A percentile compares a stretch with the other conserved stretches of the same genome.
Conservation (phyloP, 2,888 invertebrate genomes). For the Perdita meconis region DNA sequence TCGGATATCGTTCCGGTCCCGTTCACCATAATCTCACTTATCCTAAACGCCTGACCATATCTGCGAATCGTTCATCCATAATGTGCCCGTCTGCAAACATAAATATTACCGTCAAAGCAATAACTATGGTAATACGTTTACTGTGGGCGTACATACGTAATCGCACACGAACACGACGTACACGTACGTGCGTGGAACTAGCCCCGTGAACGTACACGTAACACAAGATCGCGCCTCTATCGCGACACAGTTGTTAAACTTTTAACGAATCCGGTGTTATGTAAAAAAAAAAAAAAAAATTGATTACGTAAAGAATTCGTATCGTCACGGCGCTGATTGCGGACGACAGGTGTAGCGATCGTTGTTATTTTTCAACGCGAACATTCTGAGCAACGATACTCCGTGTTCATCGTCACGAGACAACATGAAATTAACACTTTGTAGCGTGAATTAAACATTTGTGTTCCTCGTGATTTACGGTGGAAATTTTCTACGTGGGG, state of each 20-base stretch:
- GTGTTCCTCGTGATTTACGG: background rate
- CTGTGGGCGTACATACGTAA: conserved; percentile 66
- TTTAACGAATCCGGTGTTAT: conserved; percentile 19
- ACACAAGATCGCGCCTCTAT: conserved; percentile 5
- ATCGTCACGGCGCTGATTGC: background rate
- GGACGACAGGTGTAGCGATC: no score
- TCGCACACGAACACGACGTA: conserved; percentile 30
- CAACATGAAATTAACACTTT: conserved; percentile 1
- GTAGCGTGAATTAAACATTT: background rate
- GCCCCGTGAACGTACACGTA: background rate
- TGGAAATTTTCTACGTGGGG: background rate
- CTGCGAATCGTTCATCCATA: conserved; percentile 63
- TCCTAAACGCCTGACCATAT: conserved; percentile 59
- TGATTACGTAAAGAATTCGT: conserved; percentile 27
- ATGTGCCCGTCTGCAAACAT: conserved; percentile 57
- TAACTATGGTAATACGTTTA: conserved; percentile 72
- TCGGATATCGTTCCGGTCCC: conserved; percentile 10
- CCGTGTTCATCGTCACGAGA: background rate
- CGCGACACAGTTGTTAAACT: conserved; percentile 23
- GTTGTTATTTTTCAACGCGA: background rate
- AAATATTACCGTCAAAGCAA: conserved; percentile 65
- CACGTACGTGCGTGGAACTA: conserved; percentile 4
- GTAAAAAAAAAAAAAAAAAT: conserved; percentile 23
- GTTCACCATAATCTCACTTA: conserved; percentile 34
- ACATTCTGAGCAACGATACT: background rate